A percentile compares a stretch with the other conserved stretches of the same genome.
Evolutionary conservation across 2,113 vertebrate species (phyloP).

Genomic region (Xiphorhynchus elegans): DNA sequence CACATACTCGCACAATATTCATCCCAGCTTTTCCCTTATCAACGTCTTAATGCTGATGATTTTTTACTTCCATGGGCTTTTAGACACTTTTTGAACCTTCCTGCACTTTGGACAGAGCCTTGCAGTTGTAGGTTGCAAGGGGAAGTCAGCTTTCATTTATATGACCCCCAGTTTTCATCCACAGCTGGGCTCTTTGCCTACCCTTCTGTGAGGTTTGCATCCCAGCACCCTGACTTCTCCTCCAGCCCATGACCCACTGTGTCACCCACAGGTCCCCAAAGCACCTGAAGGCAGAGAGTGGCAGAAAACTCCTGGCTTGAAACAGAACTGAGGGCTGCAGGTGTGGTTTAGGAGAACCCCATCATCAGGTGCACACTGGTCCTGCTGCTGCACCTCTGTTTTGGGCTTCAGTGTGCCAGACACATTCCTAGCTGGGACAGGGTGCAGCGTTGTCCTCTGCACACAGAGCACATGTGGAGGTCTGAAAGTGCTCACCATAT

Average conservation of each 20-base stretch:
- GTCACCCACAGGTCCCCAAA: neutral
- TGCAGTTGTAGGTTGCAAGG: neutral
- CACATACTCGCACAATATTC: neutral
- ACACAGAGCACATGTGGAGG: neutral
- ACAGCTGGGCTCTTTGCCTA: neutral
- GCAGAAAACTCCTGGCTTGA: neutral
- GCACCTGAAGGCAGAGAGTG: neutral
- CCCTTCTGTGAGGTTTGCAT: neutral
- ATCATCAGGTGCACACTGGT: neutral
- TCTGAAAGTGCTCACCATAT: neutral
- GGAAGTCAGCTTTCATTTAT: neutral
- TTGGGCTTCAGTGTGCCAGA: neutral
- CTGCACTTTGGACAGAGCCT: neutral
- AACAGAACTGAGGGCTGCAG: neutral
- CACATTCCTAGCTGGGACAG: rapidly evolving
- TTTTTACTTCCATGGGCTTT: neutral
- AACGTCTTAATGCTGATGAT: neutral
- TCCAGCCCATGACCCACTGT: too few species aligned
- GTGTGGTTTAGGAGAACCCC: neutral
- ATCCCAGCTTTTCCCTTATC: neutral
- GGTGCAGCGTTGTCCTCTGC: rapidly evolving
- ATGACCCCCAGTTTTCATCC: neutral
- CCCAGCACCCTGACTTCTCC: neutral
- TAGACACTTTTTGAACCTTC: neutral
- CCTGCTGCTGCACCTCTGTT: neutral